Conservation (phyloP, 2,797 vertebrate genomes). For the Micromesistius poutassou region DNA sequence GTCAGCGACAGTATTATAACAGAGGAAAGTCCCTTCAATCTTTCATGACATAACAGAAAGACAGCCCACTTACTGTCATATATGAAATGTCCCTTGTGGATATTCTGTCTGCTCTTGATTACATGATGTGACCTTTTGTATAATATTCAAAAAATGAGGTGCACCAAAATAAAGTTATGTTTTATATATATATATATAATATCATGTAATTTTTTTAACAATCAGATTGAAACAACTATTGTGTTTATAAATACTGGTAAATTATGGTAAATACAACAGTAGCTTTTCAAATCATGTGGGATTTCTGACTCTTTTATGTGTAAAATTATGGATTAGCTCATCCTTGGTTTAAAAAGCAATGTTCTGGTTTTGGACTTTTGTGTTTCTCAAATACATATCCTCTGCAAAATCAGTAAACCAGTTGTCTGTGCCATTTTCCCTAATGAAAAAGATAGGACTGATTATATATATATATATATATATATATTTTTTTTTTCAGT, state of each 20-base stretch:
- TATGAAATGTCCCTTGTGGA: too few relatives aligned
- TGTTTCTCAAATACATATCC: not conserved
- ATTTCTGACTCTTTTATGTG: not conserved
- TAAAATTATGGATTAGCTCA: too few relatives aligned
- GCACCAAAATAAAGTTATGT: too few relatives aligned
- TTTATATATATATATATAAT: not conserved
- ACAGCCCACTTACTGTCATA: too few relatives aligned
- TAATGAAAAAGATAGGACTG: too few relatives aligned
- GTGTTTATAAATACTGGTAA: not conserved
- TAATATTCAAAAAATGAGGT: too few relatives aligned
- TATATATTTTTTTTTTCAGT: not conserved
- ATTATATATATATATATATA: not conserved
- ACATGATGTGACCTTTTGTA: too few relatives aligned
- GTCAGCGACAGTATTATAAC: not conserved
- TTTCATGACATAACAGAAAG: not conserved
- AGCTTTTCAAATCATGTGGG: not conserved
- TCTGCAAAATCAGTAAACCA: not conserved
- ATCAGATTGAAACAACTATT: not conserved
- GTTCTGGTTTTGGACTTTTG: not conserved
- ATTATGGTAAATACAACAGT: not conserved
- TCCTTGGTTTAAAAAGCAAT: not conserved
- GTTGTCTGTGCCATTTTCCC: not conserved
- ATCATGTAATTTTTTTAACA: not conserved
- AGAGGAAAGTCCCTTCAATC: not conserved
- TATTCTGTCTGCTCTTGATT: too few relatives aligned